phyloP scores from a whole-genome alignment of 2,888 invertebrate genomes.

The Drosophila picticornis region DNA sequence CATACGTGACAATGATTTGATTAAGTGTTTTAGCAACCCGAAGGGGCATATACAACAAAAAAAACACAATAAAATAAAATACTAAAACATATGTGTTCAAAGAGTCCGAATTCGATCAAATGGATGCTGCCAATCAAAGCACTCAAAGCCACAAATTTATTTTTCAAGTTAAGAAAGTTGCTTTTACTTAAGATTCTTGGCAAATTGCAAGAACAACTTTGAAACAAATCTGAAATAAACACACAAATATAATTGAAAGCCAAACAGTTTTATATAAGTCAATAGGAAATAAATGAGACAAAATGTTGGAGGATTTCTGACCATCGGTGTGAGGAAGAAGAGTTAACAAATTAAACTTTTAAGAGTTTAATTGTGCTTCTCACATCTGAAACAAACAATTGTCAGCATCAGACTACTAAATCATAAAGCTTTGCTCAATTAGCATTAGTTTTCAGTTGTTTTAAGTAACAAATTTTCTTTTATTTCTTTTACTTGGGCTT shows the following conservation, averaged over 20 bases:
- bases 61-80: constrained; percentile 8
- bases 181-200: neutral
- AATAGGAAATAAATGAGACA: neutral
- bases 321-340: too few relatives aligned
- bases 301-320: neutral
- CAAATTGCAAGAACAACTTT: neutral
- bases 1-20: constrained; percentile 80
- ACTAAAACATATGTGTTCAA: neutral
- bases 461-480: neutral
- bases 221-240: neutral
- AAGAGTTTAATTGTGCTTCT: neutral
- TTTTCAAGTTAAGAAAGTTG: neutral
- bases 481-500: too few relatives aligned
- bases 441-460: neutral
- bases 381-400: neutral
- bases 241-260: neutral
- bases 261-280: neutral
- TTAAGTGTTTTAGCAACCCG: constrained; percentile 46
- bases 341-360: neutral
- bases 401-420: neutral
- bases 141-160: neutral
- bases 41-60: neutral
- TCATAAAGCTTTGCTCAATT: neutral
- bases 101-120: neutral
- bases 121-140: constrained; percentile 4